Percentiles rank a stretch among this genome's conserved stretches.
phyloP scores from a whole-genome alignment of 2,888 invertebrate genomes.

The Cantharis nigra region DNA sequence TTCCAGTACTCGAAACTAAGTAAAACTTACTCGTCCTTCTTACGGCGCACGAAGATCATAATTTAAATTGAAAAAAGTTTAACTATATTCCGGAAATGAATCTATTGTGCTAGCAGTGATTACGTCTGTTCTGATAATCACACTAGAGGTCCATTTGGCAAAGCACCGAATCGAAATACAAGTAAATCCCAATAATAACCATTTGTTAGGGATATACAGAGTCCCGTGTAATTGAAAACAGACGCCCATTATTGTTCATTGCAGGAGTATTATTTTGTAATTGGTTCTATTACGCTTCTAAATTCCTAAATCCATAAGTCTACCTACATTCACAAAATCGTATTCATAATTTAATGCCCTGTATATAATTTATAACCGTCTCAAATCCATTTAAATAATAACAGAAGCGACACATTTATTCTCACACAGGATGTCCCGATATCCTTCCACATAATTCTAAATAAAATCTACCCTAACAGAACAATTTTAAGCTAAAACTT shows the following conservation, averaged over 20 bases:
- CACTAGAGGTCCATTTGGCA: conserved; percentile 19
- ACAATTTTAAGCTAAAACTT: no score
- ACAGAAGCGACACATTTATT: not conserved
- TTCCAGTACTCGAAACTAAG: not conserved
- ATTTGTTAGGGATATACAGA: conserved; percentile 21
- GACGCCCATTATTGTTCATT: conserved; percentile 25
- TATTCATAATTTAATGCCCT: not conserved
- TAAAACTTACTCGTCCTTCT: not conserved
- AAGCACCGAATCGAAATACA: conserved; percentile 14
- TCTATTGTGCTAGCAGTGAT: conserved; percentile 2
- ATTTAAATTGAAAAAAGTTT: not conserved
- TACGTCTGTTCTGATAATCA: conserved; percentile 17
- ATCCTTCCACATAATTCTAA: not conserved
- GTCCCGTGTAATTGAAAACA: conserved; percentile 26
- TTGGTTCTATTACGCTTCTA: conserved; percentile 8
- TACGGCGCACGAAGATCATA: not conserved
- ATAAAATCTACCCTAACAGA: no score
- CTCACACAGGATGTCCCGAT: not conserved
- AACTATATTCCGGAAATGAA: not conserved
- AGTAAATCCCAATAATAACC: conserved; percentile 25
- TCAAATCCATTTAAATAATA: not conserved
- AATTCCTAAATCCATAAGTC: not conserved
- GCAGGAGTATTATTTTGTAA: conserved; percentile 21
- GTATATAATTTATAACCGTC: not conserved
- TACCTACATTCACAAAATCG: not conserved